Evolutionary conservation across 2,888 invertebrate species (phyloP).

Genomic region (Cryptosula pallasiana): DNA sequence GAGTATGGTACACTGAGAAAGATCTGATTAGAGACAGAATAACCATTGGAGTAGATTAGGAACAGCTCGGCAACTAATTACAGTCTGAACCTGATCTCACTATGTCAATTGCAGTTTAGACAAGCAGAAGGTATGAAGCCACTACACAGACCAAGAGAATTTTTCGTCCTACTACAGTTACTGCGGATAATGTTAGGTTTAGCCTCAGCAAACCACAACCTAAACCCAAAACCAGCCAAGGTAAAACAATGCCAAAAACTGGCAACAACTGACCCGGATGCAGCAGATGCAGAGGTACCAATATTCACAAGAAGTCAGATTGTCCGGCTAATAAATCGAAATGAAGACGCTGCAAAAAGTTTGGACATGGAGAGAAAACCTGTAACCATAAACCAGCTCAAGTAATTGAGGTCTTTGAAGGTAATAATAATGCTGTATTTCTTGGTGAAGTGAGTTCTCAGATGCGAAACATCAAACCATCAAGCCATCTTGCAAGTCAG

Average conservation of each 20-base stretch:
- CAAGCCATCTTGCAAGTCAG: no score
- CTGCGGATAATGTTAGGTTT: background rate
- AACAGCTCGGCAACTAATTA: background rate
- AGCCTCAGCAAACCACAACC: background rate
- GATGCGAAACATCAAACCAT: no score
- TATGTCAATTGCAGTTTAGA: background rate
- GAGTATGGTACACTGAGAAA: background rate
- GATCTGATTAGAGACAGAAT: background rate
- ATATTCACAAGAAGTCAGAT: background rate
- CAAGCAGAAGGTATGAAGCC: background rate
- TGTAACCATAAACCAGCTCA: background rate
- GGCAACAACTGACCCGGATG: background rate
- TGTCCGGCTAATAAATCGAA: background rate
- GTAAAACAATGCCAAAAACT: no score
- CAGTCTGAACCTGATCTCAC: background rate
- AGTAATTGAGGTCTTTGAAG: background rate
- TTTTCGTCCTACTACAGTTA: background rate
- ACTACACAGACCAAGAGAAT: background rate
- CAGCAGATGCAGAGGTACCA: background rate
- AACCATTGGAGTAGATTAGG: background rate
- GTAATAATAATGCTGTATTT: no score
- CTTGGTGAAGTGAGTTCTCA: no score
- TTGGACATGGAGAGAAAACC: background rate
- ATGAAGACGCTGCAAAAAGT: background rate
- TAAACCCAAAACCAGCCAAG: background rate